A percentile compares a stretch with the other conserved stretches of the same genome.
Conservation (phyloP, 2,888 invertebrate species). For the Timema podura region DNA sequence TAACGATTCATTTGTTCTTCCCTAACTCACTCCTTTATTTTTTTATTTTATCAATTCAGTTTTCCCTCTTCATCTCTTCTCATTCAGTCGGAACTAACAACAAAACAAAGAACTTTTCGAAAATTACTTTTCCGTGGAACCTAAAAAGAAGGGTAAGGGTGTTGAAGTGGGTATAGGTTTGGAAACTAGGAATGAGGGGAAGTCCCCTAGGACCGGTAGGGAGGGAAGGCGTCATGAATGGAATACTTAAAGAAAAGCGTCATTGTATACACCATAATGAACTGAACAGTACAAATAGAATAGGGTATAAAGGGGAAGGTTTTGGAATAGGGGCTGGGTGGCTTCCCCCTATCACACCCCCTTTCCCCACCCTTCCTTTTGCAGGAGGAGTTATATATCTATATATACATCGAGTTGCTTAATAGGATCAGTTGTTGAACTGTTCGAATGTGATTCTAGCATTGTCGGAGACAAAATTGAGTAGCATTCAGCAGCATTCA, state of each 20-base stretch:
- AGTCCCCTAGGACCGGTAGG: slow-evolving; percentile 14
- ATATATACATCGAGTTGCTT: slow-evolving; percentile 29
- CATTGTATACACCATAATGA: slow-evolving; percentile 33
- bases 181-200: slow-evolving; percentile 16
- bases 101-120: slow-evolving; percentile 31
- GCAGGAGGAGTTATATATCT: slow-evolving; percentile 31
- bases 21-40: slow-evolving; percentile 2
- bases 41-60: background rate
- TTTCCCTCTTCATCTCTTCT: slow-evolving; percentile 5
- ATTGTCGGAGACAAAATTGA: slow-evolving; percentile 35
- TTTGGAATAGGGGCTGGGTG: slow-evolving; percentile 19
- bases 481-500: slow-evolving; percentile 34
- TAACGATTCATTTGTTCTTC: background rate
- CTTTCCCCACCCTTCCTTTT: background rate
- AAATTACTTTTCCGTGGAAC: slow-evolving; percentile 30
- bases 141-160: slow-evolving; percentile 25
- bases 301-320: background rate
- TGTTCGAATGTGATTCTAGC: slow-evolving; percentile 35
- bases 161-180: slow-evolving; percentile 7
- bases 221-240: slow-evolving; percentile 26
- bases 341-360: slow-evolving; percentile 16
- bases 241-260: slow-evolving; percentile 33
- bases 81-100: slow-evolving; percentile 28
- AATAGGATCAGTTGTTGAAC: slow-evolving; percentile 36
- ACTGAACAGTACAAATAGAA: slow-evolving; percentile 33